A percentile compares a stretch with the other conserved stretches of the same genome.
Conservation (phyloP, 2,797 vertebrate species). For the Erithacus rubecula region DNA sequence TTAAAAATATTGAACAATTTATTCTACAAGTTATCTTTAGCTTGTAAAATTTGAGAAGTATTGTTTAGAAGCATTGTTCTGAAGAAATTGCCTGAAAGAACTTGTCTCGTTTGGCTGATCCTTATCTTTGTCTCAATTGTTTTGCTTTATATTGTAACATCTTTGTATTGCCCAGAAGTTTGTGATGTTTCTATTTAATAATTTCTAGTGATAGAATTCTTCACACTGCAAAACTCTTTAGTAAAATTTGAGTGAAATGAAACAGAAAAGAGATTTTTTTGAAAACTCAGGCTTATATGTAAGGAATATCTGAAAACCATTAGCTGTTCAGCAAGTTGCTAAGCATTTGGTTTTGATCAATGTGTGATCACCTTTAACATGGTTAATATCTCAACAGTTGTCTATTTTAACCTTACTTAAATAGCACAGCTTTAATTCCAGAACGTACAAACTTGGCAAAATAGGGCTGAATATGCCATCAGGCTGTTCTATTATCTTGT, state of each 20-base stretch:
- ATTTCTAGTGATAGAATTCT: background rate
- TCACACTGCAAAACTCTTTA: background rate
- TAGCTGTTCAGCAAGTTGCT: background rate
- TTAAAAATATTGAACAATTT: background rate
- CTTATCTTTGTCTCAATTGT: background rate
- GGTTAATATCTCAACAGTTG: background rate
- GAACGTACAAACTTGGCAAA: background rate
- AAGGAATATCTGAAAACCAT: slow-evolving; percentile 1
- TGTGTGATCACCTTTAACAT: background rate
- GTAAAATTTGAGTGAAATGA: background rate
- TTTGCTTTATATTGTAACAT: background rate
- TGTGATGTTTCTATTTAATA: background rate
- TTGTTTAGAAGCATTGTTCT: background rate
- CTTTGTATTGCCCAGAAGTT: background rate
- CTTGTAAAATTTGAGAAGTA: background rate
- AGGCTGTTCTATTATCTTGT: background rate
- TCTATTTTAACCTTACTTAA: background rate
- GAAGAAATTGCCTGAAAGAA: background rate
- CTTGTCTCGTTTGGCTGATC: background rate
- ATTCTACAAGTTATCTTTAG: background rate
- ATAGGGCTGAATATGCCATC: background rate
- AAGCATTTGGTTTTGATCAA: background rate
- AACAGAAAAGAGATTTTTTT: background rate
- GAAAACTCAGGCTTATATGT: background rate
- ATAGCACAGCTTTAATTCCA: background rate